Base-by-base conservation (phyloP, 2,888 invertebrate species). In the Augochlorella aurata region DNA sequence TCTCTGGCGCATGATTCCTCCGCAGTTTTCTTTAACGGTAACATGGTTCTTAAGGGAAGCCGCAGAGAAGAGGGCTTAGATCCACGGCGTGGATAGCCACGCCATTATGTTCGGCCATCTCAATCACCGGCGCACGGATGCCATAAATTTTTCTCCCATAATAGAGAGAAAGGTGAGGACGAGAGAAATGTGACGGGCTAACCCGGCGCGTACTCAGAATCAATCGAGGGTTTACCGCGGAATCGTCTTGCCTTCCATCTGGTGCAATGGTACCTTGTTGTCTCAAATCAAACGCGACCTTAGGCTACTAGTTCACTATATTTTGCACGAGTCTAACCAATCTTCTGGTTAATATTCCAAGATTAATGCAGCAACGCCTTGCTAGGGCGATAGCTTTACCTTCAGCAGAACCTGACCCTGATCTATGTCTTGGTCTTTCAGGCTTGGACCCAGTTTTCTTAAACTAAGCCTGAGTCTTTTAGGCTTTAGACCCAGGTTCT, bases 81-180 rank as follows among this genome's bases (percentile, higher is more conserved):
- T 61, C 61, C 61, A 14, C 61, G 29, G 82, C 80, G 89, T 87
- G 85, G 90, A 90, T 90, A 91, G 89, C 85, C 81, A 82, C 85
- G 86, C 90, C 90, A 90, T 91, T 89, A 90, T 88, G 89, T 90
- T 89, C 90, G 89, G 88, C 89, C 90, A 91, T 90, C 91, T 91
- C 90, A 90, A 92, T 92, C 92, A 91, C 90, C 87, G 88, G 85
- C 85, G 89, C 86, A 87, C 86, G 83, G 87, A 86, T 85, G 89
- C 87, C 88, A 89, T 92, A 90, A 91, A 91, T 91, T 90, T 88
- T 88, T 87, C 83, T 79, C 38, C 82, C 82, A 86, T 88, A 88
- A 89, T 88, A 88, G 87, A 87, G 88, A 89, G 89, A 81, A 81
- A 88, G 79, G 72, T 7, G 61, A 29, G 8, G 77, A 69, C 29